Conservation (phyloP, 2,797 vertebrate species). For the Helicolenus hilgendorfi region DNA sequence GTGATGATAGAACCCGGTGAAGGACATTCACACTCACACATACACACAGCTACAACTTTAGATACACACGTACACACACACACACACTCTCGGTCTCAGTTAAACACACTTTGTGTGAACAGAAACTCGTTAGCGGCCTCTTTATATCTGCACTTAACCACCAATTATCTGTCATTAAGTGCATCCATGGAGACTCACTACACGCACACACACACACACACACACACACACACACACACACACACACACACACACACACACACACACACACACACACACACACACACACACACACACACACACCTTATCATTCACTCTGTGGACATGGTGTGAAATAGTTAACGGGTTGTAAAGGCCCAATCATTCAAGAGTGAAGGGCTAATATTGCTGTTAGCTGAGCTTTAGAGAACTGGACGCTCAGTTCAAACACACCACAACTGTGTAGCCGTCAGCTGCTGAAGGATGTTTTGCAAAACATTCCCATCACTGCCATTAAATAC, state of each 20-base stretch:
- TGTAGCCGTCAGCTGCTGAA: neutral
- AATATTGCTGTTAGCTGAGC: neutral
- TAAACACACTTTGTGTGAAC: constrained; percentile 33
- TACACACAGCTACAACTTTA: neutral
- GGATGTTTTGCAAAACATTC: neutral
- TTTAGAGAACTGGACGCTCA: neutral
- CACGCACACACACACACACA: constrained; percentile 7
- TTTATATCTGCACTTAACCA: constrained; percentile 66
- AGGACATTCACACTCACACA: constrained; percentile 31
- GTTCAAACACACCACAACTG: neutral
- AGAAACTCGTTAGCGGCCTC: constrained; percentile 48
- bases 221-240: constrained; percentile 10
- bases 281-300: constrained; percentile 6
- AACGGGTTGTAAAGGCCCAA: constrained; percentile 12
- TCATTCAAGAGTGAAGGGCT: constrained; percentile 26
- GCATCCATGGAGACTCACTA: constrained; percentile 12
- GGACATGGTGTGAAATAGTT: constrained; percentile 14
- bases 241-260: constrained; percentile 9
- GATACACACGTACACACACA: neutral
- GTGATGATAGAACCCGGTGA: constrained; percentile 32
- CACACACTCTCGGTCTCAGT: neutral
- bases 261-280: constrained; percentile 11
- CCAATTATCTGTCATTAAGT: constrained; percentile 67
- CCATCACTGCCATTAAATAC: neutral
- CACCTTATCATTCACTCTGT: constrained; percentile 15